A percentile compares a stretch with the other conserved stretches of the same genome.
Conservation (phyloP, 2,113 vertebrate genomes). For the Dasyornis broadbenti region DNA sequence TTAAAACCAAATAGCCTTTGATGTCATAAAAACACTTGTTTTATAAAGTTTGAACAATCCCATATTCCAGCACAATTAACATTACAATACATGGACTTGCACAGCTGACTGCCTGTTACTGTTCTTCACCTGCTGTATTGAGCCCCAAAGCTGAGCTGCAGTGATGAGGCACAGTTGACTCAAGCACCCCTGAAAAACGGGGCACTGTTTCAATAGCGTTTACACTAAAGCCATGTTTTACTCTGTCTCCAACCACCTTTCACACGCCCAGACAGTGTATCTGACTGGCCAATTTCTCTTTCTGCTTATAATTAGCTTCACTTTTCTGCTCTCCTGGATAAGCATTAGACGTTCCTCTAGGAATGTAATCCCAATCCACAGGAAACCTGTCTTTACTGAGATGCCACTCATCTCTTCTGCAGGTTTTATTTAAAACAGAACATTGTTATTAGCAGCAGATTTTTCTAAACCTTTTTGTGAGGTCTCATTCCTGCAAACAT, state of each 20-base stretch:
- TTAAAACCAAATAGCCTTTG: not conserved
- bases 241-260: not conserved
- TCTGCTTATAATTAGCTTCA: slow-evolving; percentile 16
- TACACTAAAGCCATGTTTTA: not conserved
- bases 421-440: not conserved
- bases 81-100: not conserved
- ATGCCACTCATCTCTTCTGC: not conserved
- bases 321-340: slow-evolving; percentile 11
- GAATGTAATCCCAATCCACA: not conserved
- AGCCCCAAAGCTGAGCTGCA: not conserved
- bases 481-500: slow-evolving; percentile 9
- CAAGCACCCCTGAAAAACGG: not conserved
- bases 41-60: not conserved
- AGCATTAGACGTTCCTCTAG: not conserved
- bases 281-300: not conserved
- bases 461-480: slow-evolving; percentile 19
- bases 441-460: slow-evolving; percentile 27
- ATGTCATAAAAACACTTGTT: not conserved
- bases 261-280: not conserved
- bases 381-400: not conserved
- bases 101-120: not conserved
- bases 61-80: not conserved
- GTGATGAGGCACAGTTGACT: not conserved
- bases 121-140: not conserved
- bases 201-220: not conserved